A percentile compares a stretch with the other conserved stretches of the same genome.
Evolutionary conservation across 2,113 vertebrate species (phyloP).

Genomic region (Cyrtonyx montezumae): DNA sequence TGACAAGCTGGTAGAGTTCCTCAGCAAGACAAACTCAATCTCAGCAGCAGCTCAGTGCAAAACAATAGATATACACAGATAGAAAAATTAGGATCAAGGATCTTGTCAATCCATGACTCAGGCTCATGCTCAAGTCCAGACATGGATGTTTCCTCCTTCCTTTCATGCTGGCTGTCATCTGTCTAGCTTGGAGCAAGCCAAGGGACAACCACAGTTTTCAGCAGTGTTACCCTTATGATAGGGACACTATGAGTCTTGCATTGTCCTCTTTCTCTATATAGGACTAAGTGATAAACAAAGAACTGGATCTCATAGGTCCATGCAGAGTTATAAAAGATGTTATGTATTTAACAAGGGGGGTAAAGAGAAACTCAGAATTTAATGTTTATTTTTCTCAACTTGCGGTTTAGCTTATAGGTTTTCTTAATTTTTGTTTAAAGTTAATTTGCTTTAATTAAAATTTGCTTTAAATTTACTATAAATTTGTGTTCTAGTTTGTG

Average conservation of each 20-base stretch:
- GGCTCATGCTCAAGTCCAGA: background rate
- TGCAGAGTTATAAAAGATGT: background rate
- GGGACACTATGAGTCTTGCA: background rate
- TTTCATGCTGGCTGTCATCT: background rate
- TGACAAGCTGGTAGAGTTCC: background rate
- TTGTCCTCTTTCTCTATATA: background rate
- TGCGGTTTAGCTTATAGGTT: background rate
- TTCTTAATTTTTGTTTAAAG: background rate
- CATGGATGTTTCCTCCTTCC: background rate
- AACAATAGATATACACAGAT: background rate
- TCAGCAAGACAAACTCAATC: background rate
- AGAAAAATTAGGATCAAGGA: background rate
- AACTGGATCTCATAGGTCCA: background rate
- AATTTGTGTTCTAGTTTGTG: background rate
- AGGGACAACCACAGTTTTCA: background rate
- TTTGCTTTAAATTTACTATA: background rate
- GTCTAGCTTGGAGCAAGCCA: background rate
- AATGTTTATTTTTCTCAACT: background rate
- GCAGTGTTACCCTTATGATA: background rate
- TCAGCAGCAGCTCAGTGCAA: background rate
- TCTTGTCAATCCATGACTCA: background rate
- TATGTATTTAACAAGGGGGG: background rate
- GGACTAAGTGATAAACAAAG: background rate
- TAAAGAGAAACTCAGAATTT: background rate
- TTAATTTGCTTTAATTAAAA: too few species aligned